These are phyloP conservation scores for Microcebus jonahi DNA, from an alignment of 2,113 vertebrate species.

Conservation along the genomic window DNA sequence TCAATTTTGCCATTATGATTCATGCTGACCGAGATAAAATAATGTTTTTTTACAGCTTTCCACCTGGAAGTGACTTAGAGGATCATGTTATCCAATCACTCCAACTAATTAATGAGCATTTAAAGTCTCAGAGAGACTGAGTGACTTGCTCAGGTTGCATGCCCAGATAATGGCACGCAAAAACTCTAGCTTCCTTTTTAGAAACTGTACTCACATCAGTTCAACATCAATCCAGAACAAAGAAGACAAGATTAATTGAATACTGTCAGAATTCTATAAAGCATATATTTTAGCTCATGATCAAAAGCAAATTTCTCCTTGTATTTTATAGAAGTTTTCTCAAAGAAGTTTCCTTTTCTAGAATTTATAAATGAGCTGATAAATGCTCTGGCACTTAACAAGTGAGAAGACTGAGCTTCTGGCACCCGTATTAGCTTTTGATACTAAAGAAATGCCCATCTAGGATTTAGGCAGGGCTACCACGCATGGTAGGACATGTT, in stretches of 20 bases:
- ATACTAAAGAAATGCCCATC: not conserved
- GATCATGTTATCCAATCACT: not conserved
- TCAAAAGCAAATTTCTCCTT: not conserved
- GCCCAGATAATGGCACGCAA: fast-evolving
- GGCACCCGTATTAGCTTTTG: not conserved
- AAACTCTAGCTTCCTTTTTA: not conserved
- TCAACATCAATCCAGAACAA: not conserved
- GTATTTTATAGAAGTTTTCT: not conserved
- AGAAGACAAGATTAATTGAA: not conserved
- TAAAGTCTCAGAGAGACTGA: not conserved
- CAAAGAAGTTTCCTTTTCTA: not conserved
- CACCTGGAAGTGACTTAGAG: not conserved
- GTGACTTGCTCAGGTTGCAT: not conserved
- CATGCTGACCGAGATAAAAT: not conserved
- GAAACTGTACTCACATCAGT: not conserved
- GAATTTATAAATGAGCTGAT: not conserved
- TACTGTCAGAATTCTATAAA: not conserved
- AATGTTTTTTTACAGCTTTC: not conserved
- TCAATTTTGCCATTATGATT: conserved; percentile 35
- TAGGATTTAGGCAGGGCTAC: not conserved
- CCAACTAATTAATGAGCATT: not conserved
- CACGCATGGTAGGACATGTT: not conserved
- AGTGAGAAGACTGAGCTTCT: not conserved
- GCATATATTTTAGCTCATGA: not conserved
- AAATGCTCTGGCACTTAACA: not conserved